These are phyloP conservation scores for Peromyscus maniculatus DNA, from an alignment of 2,113 vertebrate genomes.

Conservation along the genomic window DNA sequence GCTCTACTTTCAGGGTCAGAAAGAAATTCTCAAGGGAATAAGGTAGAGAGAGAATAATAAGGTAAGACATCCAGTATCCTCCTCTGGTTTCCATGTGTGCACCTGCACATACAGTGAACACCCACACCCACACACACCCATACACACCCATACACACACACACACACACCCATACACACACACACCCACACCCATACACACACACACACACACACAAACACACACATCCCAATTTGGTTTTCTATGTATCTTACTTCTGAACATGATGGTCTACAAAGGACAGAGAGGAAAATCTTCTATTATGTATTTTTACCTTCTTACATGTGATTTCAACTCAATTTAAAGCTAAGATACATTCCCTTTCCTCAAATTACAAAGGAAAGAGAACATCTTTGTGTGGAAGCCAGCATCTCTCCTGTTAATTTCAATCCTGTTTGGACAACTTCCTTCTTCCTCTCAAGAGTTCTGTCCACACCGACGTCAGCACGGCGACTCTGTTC, in stretches of 20 bases:
- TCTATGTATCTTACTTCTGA: neutral
- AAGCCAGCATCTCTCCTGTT: neutral
- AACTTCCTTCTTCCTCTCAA: neutral
- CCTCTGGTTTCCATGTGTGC: neutral
- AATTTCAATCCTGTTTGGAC: neutral
- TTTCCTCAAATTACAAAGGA: conserved; percentile 16
- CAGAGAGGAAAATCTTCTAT: neutral
- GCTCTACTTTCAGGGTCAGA: neutral
- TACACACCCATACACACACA: too few species aligned
- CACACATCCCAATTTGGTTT: neutral
- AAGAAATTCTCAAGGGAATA: neutral
- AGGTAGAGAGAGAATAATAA: neutral
- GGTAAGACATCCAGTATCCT: neutral
- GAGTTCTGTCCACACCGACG: neutral
- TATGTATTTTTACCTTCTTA: neutral
- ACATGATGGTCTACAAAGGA: neutral
- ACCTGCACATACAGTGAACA: neutral
- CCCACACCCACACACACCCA: neutral
- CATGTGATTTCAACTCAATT: conserved; percentile 1
- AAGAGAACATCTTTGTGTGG: neutral
- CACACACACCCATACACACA: too few species aligned
- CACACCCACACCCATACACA: too few species aligned
- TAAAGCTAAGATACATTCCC: conserved; percentile 4
- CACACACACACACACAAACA: too few species aligned
- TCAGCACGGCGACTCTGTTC: neutral